Percentiles rank a stretch among this genome's conserved stretches.
These are phyloP conservation scores for Pantelozetes paolii DNA, from an alignment of 2,888 invertebrate species.

Conservation along the genomic window DNA sequence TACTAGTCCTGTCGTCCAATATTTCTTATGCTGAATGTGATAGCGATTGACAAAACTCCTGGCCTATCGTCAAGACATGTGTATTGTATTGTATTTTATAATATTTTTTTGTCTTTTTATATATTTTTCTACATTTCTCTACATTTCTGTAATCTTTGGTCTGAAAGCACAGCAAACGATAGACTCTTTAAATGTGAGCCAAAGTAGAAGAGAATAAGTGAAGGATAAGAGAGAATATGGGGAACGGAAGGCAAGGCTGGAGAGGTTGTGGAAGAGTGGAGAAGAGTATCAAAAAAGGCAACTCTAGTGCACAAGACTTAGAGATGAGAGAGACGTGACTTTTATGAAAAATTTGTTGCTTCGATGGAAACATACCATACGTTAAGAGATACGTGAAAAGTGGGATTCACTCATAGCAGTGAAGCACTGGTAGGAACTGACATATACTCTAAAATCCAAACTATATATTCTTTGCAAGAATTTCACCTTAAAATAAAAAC, in stretches of 20 bases:
- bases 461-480: background rate
- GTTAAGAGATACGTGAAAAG: conserved; percentile 16
- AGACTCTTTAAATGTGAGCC: conserved; percentile 5
- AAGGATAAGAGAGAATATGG: background rate
- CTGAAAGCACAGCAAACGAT: conserved; percentile 2
- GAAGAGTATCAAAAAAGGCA: background rate
- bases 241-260: background rate
- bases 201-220: conserved; percentile 9
- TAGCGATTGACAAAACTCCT: background rate
- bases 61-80: background rate
- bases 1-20: background rate
- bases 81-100: background rate
- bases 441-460: background rate
- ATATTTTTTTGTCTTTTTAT: background rate
- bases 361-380: conserved; percentile 12
- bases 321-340: conserved; percentile 30
- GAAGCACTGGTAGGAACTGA: background rate
- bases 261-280: background rate
- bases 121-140: background rate
- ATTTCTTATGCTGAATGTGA: background rate
- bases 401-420: background rate
- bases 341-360: conserved; percentile 33
- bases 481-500: conserved; percentile 9
- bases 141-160: conserved; percentile 4
- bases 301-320: background rate